Conservation (phyloP, 2,797 vertebrate genomes). For the Pseudotriccus pelzelni region DNA sequence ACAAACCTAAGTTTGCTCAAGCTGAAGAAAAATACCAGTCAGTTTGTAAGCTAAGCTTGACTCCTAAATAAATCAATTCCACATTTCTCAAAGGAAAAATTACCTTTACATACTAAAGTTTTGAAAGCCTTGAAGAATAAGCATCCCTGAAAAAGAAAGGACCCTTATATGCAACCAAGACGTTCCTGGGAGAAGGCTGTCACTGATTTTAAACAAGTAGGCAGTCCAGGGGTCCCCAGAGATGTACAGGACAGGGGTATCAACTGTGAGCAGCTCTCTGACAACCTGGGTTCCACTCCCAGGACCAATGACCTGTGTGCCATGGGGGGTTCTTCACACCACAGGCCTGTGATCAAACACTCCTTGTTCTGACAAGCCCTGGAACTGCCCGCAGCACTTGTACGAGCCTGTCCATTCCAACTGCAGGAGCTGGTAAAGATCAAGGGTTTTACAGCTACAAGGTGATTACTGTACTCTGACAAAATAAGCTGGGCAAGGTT, state of each 20-base stretch:
- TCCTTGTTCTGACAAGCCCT: not conserved
- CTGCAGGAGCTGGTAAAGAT: not conserved
- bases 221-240: not conserved
- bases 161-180: not conserved
- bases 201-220: fast-evolving
- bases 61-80: not conserved
- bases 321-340: not conserved
- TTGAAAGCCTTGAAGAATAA: not conserved
- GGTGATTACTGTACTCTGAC: not conserved
- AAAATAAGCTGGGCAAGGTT: constrained; percentile 28
- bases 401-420: not conserved
- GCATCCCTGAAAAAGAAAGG: not conserved
- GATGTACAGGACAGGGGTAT: fast-evolving
- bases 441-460: not conserved
- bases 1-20: not conserved
- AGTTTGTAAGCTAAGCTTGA: not conserved
- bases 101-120: not conserved
- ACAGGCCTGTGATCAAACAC: not conserved
- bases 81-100: not conserved
- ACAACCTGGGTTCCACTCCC: fast-evolving
- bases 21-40: not conserved
- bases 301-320: not conserved
- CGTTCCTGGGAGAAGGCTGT: not conserved
- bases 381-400: not conserved
- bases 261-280: not conserved